Evolutionary conservation across 2,888 invertebrate species (phyloP).

Genomic region (Embidobia sp.): DNA sequence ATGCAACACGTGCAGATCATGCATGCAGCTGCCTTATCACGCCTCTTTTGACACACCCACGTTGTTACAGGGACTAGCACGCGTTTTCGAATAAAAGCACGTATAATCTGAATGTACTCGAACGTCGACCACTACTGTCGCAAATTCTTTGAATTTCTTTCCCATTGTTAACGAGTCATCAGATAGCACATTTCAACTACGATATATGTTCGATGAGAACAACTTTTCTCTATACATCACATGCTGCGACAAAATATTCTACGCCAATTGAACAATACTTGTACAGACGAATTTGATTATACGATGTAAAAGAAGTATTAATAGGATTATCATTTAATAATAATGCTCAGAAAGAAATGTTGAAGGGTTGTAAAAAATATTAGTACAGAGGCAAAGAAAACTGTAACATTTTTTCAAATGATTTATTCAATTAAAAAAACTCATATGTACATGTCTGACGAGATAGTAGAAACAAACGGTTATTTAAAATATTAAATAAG

Average conservation of each 20-base stretch:
- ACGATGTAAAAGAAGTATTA: too few relatives aligned
- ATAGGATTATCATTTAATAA: too few relatives aligned
- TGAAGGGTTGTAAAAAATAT: not conserved
- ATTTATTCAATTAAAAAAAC: too few relatives aligned
- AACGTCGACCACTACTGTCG: slow-evolving; percentile 49
- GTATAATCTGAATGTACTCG: slow-evolving; percentile 50
- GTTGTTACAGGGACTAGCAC: slow-evolving; percentile 68
- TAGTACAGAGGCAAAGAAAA: not conserved
- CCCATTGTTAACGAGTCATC: slow-evolving; percentile 50
- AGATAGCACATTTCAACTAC: slow-evolving; percentile 18
- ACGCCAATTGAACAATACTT: too few relatives aligned
- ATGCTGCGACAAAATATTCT: too few relatives aligned
- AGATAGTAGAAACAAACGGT: too few relatives aligned
- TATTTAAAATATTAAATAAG: too few relatives aligned
- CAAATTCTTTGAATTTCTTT: slow-evolving; percentile 47
- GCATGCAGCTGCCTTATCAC: slow-evolving; percentile 71
- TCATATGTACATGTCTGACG: too few relatives aligned
- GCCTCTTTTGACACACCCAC: slow-evolving; percentile 78
- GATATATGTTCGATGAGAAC: slow-evolving; percentile 23
- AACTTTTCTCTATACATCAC: too few relatives aligned
- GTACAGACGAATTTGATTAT: too few relatives aligned
- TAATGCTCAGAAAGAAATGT: too few relatives aligned
- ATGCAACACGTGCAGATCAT: slow-evolving; percentile 65
- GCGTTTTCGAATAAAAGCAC: slow-evolving; percentile 67
- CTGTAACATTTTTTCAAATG: too few relatives aligned